Base-by-base conservation (phyloP, 2,797 vertebrate genomes). In the Macropodus opercularis region DNA sequence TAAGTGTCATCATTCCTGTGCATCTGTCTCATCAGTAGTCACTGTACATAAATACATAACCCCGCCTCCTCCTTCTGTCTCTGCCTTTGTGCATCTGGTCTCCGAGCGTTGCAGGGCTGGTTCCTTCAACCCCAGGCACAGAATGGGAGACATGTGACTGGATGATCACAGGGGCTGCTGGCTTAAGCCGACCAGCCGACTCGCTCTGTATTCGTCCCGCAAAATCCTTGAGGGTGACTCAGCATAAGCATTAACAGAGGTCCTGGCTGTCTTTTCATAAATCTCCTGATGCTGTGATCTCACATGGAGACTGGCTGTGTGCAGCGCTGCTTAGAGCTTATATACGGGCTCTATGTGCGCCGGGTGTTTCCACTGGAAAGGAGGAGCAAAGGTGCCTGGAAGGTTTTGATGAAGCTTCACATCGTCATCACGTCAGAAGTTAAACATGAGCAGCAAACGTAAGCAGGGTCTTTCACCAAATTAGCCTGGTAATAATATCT, bases 71-170 rank as follows among this genome's bases (percentile, higher is more conserved):
- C 35, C 19, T 3, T 6, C 51, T 19, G 3, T 29, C 13, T 41
- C 39, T 12, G 32, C n/a, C 19, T 39, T 17, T 24, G 18, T 74
- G 42, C 48, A 56, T 69, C 59, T 66, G 68, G 58, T 67, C 27
- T 63, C 51, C 15, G 41, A 77, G 53, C 36, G 51, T 71, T 61
- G 67, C 63, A 52, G 66, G 49, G 68, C 48, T 51, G 39, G 29
- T 73, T 81, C 47, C 51, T 63, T 68, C 17, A 38, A 12, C 72
- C 87, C 68, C 75, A 61, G 64, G 50, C 72, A 40, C 63, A 79
- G 53, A 81, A 63, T 32, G n/a, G 38, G 52, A 81, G 80, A 72
- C 91, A 91, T 89, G 87, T 91, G 91, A 92, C 80, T 74, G 65
- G 67, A 62, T 17, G 75, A 90, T 92, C 89, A 89, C 74, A 87